Evolutionary conservation across 1,140 invertebrate genomes (phyloP), one percentile per base, ranked within the genome.

Genomic region (Solen grandis): DNA sequence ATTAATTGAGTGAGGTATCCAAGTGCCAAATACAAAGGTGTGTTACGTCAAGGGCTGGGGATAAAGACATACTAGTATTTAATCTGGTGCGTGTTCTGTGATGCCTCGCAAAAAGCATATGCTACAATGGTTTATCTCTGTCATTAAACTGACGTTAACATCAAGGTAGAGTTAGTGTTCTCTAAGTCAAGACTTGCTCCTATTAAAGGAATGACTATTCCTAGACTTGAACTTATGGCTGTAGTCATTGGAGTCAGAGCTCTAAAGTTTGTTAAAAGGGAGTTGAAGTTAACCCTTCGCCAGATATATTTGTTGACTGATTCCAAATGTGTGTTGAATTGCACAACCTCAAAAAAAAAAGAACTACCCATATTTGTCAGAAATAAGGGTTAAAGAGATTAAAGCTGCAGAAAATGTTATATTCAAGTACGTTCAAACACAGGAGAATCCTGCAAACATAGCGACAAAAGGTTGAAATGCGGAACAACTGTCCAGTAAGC

Each of bases 401-500:
- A 70, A 14, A 36, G 29, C 13, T 36, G 10, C 54, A 14, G 8
- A 16, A 16, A 16, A 54, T 25, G 31, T 69, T 52, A 29, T 3
- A 52, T 52, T 69, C 19, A 16, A 25, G 5, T 54, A 69, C 52
- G 75, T 78, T 0, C 2, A 0, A 0, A 31, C 60, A 14, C 27
- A 38, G 19, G 50, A 68, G 29, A 77, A 77, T 46, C 63, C 74
- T 16, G 74, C 74, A 5, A 63, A 77, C 25, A 33, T 77, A 27
- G 52, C 63, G 0, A 25, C 50, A 16, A 38, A 36, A n/a, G 62
- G 63, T 16, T 36, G 14, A 14, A 36, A n/a, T n/a, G 57, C 65
- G n/a, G 16, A 65, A 29, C 13, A 76, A 57, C 31, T 76, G 16
- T 0, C 31, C 27, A 55, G 25, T 16, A 33, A 31, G 46, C 60